Base-by-base conservation (phyloP, 1,140 invertebrate genomes). In the Pseudobourletiella spinata region DNA sequence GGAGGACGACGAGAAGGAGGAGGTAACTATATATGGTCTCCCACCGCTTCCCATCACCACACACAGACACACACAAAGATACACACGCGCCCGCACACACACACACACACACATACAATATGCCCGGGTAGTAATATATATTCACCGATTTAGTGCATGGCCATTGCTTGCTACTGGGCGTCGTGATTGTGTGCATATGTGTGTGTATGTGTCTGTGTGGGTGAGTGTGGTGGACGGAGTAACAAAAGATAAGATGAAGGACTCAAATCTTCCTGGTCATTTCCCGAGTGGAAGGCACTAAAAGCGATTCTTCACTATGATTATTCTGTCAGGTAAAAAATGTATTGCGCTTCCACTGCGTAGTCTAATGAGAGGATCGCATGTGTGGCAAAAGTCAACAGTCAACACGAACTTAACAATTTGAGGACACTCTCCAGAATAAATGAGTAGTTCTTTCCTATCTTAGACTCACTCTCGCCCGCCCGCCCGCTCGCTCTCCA, bases 281-380 rank as follows among this genome's bases (percentile, higher is more conserved):
- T 25, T 51, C 24, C 48, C 48, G 14, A 25, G 22, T 51, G 48
- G 48, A 51, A 51, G 48, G 48, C n/a, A 51, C 48, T 51, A 51
- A 51, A 51, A 51, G 28, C 52, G 52, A 55, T 55, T 32, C 52
- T 55, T 39, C 29, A 35, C 29, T 35, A 3, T 55, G 52, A 55
- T 55, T 55, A 55, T 55, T 55, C 52, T 55, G 52, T 55, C 52
- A 55, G 52, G 28, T 35, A 39, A 55, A 52, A 55, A 55, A 55
- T 55, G 52, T 55, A 55, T 55, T 29, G 3, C 22, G 52, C 52
- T n/a, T 55, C 52, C 20, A 32, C 30, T 55, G n/a, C n/a, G 52
- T 55, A 54, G 26, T 55, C 52, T 55, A 55, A 55, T 55, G 28
- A 35, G 30, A 35, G 30, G 18, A 55, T 55, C 11, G 52, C 52